Evolutionary conservation across 2,888 invertebrate species (phyloP).

Genomic region (Parascotia fuliginaria): DNA sequence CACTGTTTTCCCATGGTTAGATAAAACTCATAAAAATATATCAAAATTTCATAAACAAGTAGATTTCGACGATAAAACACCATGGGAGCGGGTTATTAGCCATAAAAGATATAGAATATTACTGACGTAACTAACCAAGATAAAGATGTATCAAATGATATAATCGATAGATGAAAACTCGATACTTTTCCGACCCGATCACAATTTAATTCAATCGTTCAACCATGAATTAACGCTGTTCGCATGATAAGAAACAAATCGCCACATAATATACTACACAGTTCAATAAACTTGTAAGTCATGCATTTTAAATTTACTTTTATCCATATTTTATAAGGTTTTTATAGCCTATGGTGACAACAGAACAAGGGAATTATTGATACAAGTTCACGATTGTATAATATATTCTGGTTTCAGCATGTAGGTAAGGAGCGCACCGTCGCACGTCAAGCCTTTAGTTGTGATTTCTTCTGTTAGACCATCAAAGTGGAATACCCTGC

Average conservation of each 20-base stretch:
- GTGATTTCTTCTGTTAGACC: no score
- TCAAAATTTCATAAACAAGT: constrained; percentile 54
- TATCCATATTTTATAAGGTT: no score
- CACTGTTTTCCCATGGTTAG: constrained; percentile 51
- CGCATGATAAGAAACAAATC: background rate
- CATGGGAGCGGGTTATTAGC: constrained; percentile 49
- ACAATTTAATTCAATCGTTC: background rate
- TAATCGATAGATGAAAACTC: constrained; percentile 6
- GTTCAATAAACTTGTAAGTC: no score
- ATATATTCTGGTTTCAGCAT: no score
- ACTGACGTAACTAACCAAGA: constrained; percentile 32
- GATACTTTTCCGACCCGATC: background rate
- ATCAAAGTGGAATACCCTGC: no score
- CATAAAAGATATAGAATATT: constrained; percentile 43
- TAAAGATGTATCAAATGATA: constrained; percentile 34
- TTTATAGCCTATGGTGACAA: no score
- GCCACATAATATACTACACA: background rate
- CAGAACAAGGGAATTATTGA: no score
- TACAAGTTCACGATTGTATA: no score
- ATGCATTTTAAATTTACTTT: no score
- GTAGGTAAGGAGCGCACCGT: no score
- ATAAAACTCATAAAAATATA: constrained; percentile 46
- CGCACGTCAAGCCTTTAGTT: no score
- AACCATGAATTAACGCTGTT: background rate
- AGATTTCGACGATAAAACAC: constrained; percentile 55